phyloP scores from a whole-genome alignment of 2,888 invertebrate genomes.

The Orchesella flavescens region DNA sequence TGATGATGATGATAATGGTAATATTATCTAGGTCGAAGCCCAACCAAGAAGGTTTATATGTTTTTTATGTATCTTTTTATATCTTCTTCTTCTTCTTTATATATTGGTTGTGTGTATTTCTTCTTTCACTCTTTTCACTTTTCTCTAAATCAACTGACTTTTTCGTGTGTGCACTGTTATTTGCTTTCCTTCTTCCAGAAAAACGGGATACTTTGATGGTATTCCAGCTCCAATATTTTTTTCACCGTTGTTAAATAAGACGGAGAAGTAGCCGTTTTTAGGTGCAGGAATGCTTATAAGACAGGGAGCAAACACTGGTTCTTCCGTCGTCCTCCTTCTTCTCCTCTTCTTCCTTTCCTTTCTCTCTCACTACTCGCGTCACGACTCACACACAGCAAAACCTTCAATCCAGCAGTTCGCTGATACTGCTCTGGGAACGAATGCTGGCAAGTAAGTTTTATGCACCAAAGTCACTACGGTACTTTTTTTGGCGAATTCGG shows the following conservation, averaged over 20 bases:
- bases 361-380: slow-evolving; percentile 30
- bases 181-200: slow-evolving; percentile 6
- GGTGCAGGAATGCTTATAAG: too few relatives aligned
- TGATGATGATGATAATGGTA: slow-evolving; percentile 21
- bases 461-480: slow-evolving; percentile 61
- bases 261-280: too few relatives aligned
- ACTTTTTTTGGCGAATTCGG: slow-evolving; percentile 55
- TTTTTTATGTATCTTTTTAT: background rate
- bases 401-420: slow-evolving; percentile 44
- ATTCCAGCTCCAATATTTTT: background rate
- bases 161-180: slow-evolving; percentile 19
- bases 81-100: slow-evolving; percentile 16
- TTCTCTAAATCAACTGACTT: slow-evolving; percentile 10
- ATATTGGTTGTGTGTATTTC: too few relatives aligned
- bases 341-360: slow-evolving; percentile 22
- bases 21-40: slow-evolving; percentile 31
- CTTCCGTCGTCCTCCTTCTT: slow-evolving; percentile 16
- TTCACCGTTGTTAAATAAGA: too few relatives aligned
- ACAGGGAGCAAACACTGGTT: slow-evolving; percentile 15
- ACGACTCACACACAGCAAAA: slow-evolving; percentile 12
- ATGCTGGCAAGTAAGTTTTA: slow-evolving; percentile 34
- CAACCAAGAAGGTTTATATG: background rate
- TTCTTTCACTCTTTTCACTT: slow-evolving; percentile 17
- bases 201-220: background rate
- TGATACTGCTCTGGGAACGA: slow-evolving; percentile 41